Base-by-base conservation (phyloP, 2,797 vertebrate genomes). In the Clarias pachynema region DNA sequence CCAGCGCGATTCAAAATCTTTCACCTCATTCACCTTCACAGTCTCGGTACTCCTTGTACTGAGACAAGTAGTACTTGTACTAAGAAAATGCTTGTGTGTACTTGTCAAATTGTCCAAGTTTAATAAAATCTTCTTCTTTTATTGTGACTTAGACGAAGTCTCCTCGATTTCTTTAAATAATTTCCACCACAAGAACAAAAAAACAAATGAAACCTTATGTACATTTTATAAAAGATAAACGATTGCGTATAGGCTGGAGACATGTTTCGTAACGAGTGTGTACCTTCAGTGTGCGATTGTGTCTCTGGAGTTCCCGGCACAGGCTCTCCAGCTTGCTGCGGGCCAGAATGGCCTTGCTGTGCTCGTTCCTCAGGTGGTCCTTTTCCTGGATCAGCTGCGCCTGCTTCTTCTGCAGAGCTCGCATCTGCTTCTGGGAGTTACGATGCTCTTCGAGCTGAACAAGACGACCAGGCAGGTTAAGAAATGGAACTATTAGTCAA, bases 281-380 rank as follows among this genome's bases (percentile, higher is more conserved):
- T 89, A 97, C 98, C 97, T 99, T 99, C 26, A 99, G 97, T 2
- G 97, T 97, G 24, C 98, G 97, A 93, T 99, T 99, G 94, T 99
- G 98, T 40, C 98, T 93, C 94, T 99, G 98, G 59, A 99, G 96
- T 93, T 99, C 98, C 0, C 98, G 94, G 92, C 98, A 99, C 44
- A 99, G 95, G 82, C 98, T 99, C 92, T 99, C 98, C 86, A 99
- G 95, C 86, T 99, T 99, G 95, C 98, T 98, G 81, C 98, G 96
- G 0, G 98, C 98, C 92, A 99, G 94, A 90, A 99, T 95, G 82
- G 98, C 98, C 89, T 98, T 99, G 95, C 97, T 99, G 92, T 99
- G 98, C 88, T 99, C 98, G 0, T 96, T 97, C 56, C 98, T 96
- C 90, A 99, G 94, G 90, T 97, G 97, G 91, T 99, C 98, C 90